These are phyloP conservation scores for Copsychus sechellarum DNA, from an alignment of 2,113 vertebrate genomes.

Conservation along the genomic window DNA sequence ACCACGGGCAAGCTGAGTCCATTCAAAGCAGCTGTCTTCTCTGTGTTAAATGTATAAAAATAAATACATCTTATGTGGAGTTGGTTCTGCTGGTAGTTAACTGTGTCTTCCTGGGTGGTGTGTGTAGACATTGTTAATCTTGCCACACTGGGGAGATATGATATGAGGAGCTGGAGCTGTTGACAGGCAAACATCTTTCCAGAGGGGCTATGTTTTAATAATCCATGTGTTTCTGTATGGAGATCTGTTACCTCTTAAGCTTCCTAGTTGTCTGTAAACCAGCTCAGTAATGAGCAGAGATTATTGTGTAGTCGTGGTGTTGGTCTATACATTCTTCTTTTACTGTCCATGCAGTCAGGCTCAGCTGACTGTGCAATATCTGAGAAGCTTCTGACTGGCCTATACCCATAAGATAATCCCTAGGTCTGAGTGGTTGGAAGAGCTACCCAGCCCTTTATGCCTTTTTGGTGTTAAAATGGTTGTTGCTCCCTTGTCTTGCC, in stretches of 20 bases:
- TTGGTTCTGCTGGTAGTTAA: background rate
- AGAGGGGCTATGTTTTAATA: background rate
- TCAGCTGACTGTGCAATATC: background rate
- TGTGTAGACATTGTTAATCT: background rate
- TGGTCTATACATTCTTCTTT: background rate
- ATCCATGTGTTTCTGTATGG: background rate
- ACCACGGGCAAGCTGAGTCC: background rate
- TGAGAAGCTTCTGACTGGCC: background rate
- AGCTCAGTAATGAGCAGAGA: background rate
- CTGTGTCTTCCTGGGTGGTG: background rate
- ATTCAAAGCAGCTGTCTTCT: background rate
- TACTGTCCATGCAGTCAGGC: background rate
- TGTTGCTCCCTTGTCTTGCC: background rate
- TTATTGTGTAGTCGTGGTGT: background rate
- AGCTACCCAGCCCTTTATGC: background rate
- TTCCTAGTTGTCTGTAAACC: background rate
- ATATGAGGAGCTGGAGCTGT: background rate
- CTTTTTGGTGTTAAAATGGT: background rate
- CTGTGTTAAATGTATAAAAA: background rate
- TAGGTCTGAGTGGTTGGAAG: background rate
- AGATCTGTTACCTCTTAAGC: background rate
- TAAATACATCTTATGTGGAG: background rate
- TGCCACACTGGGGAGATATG: rapidly evolving
- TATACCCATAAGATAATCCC: background rate
- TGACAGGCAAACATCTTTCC: background rate